Percentiles rank a stretch among this genome's conserved stretches.
Conservation (phyloP, 2,888 invertebrate species). For the Cataglyphis albicans region DNA sequence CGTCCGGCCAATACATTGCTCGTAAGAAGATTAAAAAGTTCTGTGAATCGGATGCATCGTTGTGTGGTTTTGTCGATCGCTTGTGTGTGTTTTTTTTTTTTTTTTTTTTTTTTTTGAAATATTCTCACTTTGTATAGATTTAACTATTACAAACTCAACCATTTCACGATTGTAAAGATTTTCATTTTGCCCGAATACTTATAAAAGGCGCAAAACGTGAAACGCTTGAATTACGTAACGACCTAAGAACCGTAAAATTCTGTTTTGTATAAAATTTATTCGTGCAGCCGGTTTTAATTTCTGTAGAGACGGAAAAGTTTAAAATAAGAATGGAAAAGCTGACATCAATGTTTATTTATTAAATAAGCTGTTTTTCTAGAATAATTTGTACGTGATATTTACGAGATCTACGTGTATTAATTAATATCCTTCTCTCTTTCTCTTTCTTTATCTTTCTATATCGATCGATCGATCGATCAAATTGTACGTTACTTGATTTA, state of each 20-base stretch:
- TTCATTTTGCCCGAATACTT: slow-evolving; percentile 28
- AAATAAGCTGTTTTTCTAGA: neutral
- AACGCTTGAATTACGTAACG: slow-evolving; percentile 25
- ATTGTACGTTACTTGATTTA: neutral
- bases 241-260: slow-evolving; percentile 36
- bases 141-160: slow-evolving; percentile 20
- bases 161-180: slow-evolving; percentile 22
- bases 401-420: neutral
- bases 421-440: neutral
- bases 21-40: slow-evolving; percentile 51
- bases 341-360: neutral
- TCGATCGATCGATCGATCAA: neutral
- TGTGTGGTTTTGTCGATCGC: slow-evolving; percentile 26
- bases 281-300: slow-evolving; percentile 15
- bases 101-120: neutral
- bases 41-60: slow-evolving; percentile 22
- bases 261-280: slow-evolving; percentile 18
- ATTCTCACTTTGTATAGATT: slow-evolving; percentile 29
- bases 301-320: neutral
- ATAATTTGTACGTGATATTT: neutral
- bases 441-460: too few species aligned
- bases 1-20: slow-evolving; percentile 19
- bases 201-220: neutral
- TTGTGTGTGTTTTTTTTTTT: neutral
- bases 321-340: neutral